Percentiles rank a stretch among this genome's conserved stretches.
Conservation (phyloP, 2,888 invertebrate genomes). For the Thumatha senex region DNA sequence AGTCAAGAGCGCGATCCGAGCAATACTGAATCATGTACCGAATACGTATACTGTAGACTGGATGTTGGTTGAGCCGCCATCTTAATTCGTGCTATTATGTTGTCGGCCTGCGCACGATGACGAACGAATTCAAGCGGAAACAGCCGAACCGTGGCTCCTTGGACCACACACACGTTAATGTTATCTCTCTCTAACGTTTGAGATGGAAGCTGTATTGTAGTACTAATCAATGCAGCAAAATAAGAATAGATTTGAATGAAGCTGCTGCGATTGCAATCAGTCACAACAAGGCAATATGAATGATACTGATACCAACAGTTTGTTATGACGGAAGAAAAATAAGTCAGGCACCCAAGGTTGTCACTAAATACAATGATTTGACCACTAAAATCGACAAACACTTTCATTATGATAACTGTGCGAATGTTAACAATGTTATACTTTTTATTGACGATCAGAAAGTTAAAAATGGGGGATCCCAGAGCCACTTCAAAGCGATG, state of each 20-base stretch:
- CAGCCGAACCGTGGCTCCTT: constrained; percentile 56
- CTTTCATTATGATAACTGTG: constrained; percentile 4
- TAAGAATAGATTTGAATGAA: constrained; percentile 80
- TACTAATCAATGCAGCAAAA: constrained; percentile 56
- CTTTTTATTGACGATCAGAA: constrained; percentile 6
- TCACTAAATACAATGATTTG: constrained; percentile 6
- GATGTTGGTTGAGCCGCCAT: constrained; percentile 82
- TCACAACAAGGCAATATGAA: constrained; percentile 28
- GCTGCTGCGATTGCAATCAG: constrained; percentile 57
- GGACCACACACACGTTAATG: constrained; percentile 77
- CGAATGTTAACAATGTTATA: not conserved
- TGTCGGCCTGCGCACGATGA: constrained; percentile 73
- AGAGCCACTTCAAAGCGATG: constrained; percentile 47
- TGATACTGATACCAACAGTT: too few relatives aligned
- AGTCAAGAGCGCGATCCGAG: constrained; percentile 70
- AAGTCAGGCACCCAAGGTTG: too few relatives aligned
- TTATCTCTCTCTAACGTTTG: constrained; percentile 61
- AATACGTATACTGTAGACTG: constrained; percentile 59
- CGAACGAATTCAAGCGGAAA: constrained; percentile 62
- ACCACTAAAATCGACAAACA: constrained; percentile 6
- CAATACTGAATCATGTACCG: constrained; percentile 69
- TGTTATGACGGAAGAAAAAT: too few relatives aligned
- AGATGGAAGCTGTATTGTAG: constrained; percentile 50
- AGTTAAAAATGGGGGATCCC: constrained; percentile 4
- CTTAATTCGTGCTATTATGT: constrained; percentile 77